Percentiles rank a stretch among this genome's conserved stretches.
These are phyloP conservation scores for Nycticebus coucang DNA, from an alignment of 2,113 vertebrate genomes.

Conservation along the genomic window DNA sequence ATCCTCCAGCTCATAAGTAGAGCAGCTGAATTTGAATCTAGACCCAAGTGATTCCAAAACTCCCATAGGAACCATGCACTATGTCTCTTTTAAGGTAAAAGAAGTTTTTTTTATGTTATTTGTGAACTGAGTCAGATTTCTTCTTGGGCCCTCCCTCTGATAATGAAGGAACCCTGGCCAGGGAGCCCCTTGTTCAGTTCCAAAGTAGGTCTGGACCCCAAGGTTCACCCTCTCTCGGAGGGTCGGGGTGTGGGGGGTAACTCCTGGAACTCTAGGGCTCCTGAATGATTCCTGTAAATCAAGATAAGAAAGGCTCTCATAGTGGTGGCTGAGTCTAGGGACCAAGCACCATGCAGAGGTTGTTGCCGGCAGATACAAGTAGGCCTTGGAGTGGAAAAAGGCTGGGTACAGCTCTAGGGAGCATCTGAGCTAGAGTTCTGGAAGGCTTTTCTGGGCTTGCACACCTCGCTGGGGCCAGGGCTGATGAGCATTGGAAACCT, in stretches of 20 bases:
- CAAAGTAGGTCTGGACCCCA: background rate
- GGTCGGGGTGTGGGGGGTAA: background rate
- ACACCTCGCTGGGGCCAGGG: background rate
- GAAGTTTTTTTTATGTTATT: background rate
- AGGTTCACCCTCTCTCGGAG: background rate
- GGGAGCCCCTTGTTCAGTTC: background rate
- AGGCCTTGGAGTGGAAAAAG: background rate
- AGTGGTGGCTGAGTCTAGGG: background rate
- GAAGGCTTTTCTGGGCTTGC: background rate
- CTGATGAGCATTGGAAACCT: background rate
- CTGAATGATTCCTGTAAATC: background rate
- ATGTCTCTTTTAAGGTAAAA: background rate
- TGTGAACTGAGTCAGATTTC: slow-evolving; percentile 33
- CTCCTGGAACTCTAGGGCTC: background rate
- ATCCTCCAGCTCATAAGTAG: background rate
- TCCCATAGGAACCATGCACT: background rate
- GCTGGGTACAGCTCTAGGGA: background rate
- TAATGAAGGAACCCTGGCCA: slow-evolving; percentile 9
- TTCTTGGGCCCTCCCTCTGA: background rate
- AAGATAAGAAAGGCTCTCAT: background rate
- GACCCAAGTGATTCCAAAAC: background rate
- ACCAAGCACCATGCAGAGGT: background rate
- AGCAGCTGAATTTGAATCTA: slow-evolving; percentile 9
- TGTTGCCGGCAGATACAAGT: background rate
- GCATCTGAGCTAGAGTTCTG: background rate